Evolutionary conservation across 1,140 invertebrate genomes (phyloP).

Genomic region (Colletes gigas): DNA sequence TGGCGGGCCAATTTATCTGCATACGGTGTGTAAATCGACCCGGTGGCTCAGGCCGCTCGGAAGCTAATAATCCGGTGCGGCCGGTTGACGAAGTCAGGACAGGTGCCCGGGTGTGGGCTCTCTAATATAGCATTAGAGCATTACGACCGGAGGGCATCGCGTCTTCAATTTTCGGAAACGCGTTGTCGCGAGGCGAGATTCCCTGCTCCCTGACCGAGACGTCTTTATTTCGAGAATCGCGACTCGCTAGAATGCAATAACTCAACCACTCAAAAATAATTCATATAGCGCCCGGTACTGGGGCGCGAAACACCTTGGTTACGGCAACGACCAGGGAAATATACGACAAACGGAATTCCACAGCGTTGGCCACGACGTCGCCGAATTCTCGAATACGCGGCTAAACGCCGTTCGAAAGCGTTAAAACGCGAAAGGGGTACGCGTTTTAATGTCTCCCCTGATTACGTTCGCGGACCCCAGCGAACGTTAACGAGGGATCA

Average conservation of each 20-base stretch:
- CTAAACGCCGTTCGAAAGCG: not conserved
- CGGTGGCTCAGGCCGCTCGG: slow-evolving; percentile 27
- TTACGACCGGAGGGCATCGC: slow-evolving; percentile 25
- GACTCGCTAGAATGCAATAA: slow-evolving; percentile 23
- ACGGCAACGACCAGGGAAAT: slow-evolving; percentile 11
- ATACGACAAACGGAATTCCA: slow-evolving; percentile 47
- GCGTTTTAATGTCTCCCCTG: too few relatives aligned
- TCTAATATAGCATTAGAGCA: slow-evolving; percentile 49
- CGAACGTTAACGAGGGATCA: too few relatives aligned
- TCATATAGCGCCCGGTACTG: slow-evolving; percentile 27
- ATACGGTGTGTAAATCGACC: slow-evolving; percentile 52
- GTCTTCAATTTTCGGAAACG: slow-evolving; percentile 56
- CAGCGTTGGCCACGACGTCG: slow-evolving; percentile 13
- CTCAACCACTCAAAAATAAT: slow-evolving; percentile 52
- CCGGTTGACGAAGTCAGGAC: slow-evolving; percentile 42
- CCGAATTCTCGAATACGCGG: slow-evolving; percentile 1
- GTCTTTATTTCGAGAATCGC: slow-evolving; percentile 59
- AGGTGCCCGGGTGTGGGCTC: slow-evolving; percentile 41
- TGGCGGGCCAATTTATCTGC: slow-evolving; percentile 48
- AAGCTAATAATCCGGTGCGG: slow-evolving; percentile 56
- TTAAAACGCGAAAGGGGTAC: too few relatives aligned
- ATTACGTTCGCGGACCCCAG: too few relatives aligned
- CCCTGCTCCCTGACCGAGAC: slow-evolving; percentile 37
- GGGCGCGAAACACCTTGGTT: not conserved
- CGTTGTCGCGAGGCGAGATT: slow-evolving; percentile 29